A percentile compares a stretch with the other conserved stretches of the same genome.
Evolutionary conservation across 2,113 vertebrate genomes (phyloP).

Genomic region (Kobus ellipsiprymnus): DNA sequence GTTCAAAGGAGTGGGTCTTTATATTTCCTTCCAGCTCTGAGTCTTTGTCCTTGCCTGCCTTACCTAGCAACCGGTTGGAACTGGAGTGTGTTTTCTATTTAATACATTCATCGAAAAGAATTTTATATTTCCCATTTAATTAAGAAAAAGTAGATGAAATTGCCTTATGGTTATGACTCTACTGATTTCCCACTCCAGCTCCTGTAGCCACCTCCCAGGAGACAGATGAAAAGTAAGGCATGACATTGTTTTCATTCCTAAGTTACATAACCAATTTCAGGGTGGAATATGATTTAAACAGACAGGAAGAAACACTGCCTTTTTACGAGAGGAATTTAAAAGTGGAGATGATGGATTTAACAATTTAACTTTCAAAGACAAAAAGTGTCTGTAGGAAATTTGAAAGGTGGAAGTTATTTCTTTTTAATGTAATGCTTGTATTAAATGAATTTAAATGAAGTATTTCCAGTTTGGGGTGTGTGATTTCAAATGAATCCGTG

Average conservation of each 20-base stretch:
- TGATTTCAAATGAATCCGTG: not conserved
- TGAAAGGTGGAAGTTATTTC: not conserved
- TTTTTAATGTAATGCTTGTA: not conserved
- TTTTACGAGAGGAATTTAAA: constrained; percentile 48
- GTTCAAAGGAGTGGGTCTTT: not conserved
- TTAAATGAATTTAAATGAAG: not conserved
- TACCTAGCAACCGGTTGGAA: not conserved
- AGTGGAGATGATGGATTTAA: constrained; percentile 47
- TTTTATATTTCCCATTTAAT: constrained; percentile 32
- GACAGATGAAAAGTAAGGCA: not conserved
- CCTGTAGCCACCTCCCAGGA: not conserved
- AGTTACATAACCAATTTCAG: constrained; percentile 47
- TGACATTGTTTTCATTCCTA: constrained; percentile 48
- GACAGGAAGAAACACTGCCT: constrained; percentile 45
- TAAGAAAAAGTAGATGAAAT: constrained; percentile 35
- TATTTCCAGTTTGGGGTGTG: not conserved
- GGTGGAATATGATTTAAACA: constrained; percentile 57
- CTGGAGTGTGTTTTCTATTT: not conserved
- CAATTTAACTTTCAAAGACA: constrained; percentile 15
- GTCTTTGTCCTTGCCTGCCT: not conserved
- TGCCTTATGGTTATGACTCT: not conserved
- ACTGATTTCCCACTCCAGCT: not conserved
- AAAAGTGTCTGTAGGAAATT: not conserved
- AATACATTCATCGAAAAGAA: constrained; percentile 1
- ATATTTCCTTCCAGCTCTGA: not conserved